These are phyloP conservation scores for Asbolus verrucosus DNA, from an alignment of 1,140 invertebrate genomes.

Conservation along the genomic window DNA sequence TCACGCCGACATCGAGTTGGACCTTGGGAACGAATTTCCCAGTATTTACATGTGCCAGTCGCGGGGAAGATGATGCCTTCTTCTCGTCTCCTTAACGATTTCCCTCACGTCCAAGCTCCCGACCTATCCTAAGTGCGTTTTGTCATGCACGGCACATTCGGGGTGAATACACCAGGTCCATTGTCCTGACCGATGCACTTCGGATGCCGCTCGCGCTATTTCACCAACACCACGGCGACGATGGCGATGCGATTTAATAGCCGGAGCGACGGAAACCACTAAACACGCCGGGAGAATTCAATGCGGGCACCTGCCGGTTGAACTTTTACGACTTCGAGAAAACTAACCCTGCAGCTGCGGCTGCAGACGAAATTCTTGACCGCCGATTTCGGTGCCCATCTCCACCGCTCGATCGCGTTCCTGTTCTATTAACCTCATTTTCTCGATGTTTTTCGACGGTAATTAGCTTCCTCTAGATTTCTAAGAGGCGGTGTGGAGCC, in stretches of 20 bases:
- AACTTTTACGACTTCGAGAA: neutral
- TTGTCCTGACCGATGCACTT: constrained; percentile 48
- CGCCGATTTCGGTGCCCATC: too few species aligned
- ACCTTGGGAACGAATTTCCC: constrained; percentile 46
- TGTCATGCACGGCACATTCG: constrained; percentile 55
- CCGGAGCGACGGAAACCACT: constrained; percentile 2
- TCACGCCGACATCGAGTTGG: constrained; percentile 15
- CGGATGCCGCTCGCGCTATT: constrained; percentile 15
- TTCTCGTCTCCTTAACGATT: constrained; percentile 46
- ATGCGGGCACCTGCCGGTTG: constrained; percentile 5
- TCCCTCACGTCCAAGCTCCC: constrained; percentile 54
- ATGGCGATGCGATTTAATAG: constrained; percentile 17
- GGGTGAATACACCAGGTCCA: constrained; percentile 56
- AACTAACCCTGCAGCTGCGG: neutral
- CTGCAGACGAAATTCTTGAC: too few species aligned
- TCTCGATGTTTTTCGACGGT: too few species aligned
- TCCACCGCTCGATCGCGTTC: too few species aligned
- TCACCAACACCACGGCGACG: constrained; percentile 20
- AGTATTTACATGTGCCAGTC: constrained; percentile 44
- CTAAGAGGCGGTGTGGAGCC: too few species aligned
- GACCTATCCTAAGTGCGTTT: constrained; percentile 56
- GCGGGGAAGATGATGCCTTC: constrained; percentile 39
- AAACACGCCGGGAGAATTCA: constrained; percentile 2
- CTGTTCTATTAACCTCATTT: too few species aligned
- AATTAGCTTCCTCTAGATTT: too few species aligned